Conservation (phyloP, 2,888 invertebrate genomes). For the Eilema depressum region DNA sequence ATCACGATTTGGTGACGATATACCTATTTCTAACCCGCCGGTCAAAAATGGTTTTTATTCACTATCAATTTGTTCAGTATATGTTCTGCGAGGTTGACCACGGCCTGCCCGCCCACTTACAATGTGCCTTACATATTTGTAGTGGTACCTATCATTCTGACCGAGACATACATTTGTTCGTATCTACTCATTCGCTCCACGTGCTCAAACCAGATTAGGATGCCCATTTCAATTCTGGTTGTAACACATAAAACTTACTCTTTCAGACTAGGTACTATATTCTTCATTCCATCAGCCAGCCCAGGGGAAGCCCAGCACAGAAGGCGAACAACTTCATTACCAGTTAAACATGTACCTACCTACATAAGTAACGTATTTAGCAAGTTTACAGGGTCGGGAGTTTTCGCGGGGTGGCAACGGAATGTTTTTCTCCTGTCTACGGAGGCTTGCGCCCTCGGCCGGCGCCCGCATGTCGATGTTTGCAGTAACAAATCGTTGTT, state of each 20-base stretch:
- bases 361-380: constrained; percentile 32
- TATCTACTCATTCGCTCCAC: too few relatives aligned
- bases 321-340: constrained; percentile 9
- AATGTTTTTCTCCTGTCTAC: constrained; percentile 58
- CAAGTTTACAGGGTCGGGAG: constrained; percentile 25
- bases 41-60: too few relatives aligned
- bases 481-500: constrained; percentile 60
- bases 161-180: too few relatives aligned
- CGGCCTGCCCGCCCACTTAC: too few relatives aligned
- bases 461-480: constrained; percentile 71
- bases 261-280: neutral
- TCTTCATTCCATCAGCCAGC: too few relatives aligned
- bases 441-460: constrained; percentile 19
- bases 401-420: constrained; percentile 42
- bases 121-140: too few relatives aligned
- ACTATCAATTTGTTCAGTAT: too few relatives aligned
- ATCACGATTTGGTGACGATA: too few relatives aligned
- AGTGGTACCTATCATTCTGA: too few relatives aligned
- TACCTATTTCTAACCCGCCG: too few relatives aligned
- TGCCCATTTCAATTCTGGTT: neutral
- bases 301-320: neutral
- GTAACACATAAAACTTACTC: neutral
- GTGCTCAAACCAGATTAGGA: too few relatives aligned
- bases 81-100: too few relatives aligned
- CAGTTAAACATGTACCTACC: constrained; percentile 28